Evolutionary conservation across 2,113 vertebrate genomes (phyloP).

Genomic region (Ginglymostoma cirratum): DNA sequence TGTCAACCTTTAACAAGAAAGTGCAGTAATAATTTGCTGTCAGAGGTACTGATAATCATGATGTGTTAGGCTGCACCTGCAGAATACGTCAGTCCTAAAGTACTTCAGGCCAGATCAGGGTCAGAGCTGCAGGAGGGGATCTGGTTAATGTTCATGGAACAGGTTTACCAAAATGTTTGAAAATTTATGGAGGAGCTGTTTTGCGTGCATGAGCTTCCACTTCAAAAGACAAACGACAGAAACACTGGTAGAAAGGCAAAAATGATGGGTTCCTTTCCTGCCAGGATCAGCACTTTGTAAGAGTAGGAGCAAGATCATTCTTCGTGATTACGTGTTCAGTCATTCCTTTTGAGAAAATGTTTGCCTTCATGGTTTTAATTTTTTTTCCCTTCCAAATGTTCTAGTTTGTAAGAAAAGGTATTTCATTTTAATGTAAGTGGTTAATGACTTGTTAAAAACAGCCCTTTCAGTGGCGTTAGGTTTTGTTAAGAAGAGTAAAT

Average conservation of each 20-base stretch:
- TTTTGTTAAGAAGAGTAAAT: background rate
- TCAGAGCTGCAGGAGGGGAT: slow-evolving; percentile 47
- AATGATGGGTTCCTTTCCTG: background rate
- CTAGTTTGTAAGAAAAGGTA: background rate
- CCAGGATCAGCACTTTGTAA: background rate
- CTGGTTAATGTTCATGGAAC: slow-evolving; percentile 49
- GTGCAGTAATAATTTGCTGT: slow-evolving; percentile 46
- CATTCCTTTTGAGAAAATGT: slow-evolving; percentile 1
- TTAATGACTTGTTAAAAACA: background rate
- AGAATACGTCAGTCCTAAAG: slow-evolving; percentile 38
- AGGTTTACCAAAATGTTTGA: slow-evolving; percentile 39
- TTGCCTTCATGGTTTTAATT: background rate
- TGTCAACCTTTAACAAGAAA: slow-evolving; percentile 32
- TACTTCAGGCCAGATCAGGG: slow-evolving; percentile 46
- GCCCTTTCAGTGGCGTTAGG: background rate
- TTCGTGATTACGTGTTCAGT: background rate
- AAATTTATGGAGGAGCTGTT: slow-evolving; percentile 48
- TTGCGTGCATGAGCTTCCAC: slow-evolving; percentile 30
- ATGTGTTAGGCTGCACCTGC: slow-evolving; percentile 39
- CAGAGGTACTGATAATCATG: slow-evolving; percentile 36
- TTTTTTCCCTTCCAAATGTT: background rate
- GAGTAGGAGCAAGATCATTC: background rate
- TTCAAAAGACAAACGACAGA: slow-evolving; percentile 22
- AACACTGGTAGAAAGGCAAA: background rate
- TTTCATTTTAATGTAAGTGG: background rate